Conservation (phyloP, 2,888 invertebrate genomes). For the Congeria kusceri region DNA sequence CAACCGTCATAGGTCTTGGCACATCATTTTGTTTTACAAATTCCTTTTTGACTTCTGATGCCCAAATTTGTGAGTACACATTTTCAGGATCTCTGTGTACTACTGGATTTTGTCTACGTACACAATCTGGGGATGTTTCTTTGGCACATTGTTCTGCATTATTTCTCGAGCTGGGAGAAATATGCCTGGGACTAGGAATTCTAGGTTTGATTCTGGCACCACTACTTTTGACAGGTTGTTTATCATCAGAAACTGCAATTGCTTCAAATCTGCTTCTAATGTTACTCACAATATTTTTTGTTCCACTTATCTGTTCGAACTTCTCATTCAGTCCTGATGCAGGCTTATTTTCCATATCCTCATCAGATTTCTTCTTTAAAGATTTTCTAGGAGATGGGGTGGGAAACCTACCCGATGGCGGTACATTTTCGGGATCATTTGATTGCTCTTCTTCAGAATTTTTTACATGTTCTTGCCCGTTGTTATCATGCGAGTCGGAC, state of each 20-base stretch:
- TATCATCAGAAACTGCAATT: background rate
- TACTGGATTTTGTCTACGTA: background rate
- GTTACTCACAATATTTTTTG: background rate
- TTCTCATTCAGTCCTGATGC: too few relatives aligned
- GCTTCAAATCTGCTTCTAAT: conserved; percentile 15
- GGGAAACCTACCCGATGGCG: background rate
- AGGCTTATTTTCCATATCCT: background rate
- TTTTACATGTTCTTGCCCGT: background rate
- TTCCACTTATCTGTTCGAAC: background rate
- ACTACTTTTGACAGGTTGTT: conserved; percentile 1
- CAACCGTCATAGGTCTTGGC: conserved; percentile 65
- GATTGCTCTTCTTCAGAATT: too few relatives aligned
- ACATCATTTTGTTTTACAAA: conserved; percentile 3
- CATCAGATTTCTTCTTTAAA: background rate
- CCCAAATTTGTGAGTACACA: conserved; percentile 31
- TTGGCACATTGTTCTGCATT: background rate
- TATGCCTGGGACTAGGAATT: conserved; percentile 4
- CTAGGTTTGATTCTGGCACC: conserved; percentile 26
- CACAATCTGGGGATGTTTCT: conserved; percentile 12
- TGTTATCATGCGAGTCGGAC: background rate
- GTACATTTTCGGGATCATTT: background rate
- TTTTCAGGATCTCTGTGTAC: background rate
- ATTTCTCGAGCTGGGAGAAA: conserved; percentile 22
- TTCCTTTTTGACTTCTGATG: conserved; percentile 4
- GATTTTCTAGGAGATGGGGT: conserved; percentile 2